Conservation (phyloP, 1,140 invertebrate genomes). For the Sinella curviseta region DNA sequence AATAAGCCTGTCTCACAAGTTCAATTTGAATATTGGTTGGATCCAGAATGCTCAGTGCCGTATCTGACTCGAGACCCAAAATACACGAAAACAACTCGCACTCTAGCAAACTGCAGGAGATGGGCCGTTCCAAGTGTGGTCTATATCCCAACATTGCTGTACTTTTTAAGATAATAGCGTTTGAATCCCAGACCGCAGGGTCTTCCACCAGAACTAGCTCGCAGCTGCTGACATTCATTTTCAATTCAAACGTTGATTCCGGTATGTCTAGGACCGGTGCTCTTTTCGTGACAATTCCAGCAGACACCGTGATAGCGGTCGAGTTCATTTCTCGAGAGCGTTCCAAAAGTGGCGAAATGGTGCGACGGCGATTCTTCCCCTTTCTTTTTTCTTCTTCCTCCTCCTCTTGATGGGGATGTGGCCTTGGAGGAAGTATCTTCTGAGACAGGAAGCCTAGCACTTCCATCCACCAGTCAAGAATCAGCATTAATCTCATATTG, state of each 20-base stretch:
- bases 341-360: constrained; percentile 29
- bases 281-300: constrained; percentile 57
- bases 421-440: constrained; percentile 35
- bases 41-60: constrained; percentile 93
- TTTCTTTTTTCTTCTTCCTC: neutral
- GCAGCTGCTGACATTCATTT: constrained; percentile 92
- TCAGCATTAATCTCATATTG: constrained; percentile 91
- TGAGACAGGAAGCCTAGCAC: constrained; percentile 75
- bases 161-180: constrained; percentile 91
- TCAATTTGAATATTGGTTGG: constrained; percentile 78
- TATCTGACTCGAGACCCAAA: constrained; percentile 87
- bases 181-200: constrained; percentile 80
- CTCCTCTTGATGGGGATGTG: neutral
- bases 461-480: constrained; percentile 90
- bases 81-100: constrained; percentile 93
- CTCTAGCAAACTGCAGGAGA: constrained; percentile 84
- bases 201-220: constrained; percentile 93
- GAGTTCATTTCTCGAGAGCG: constrained; percentile 29
- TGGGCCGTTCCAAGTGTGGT: constrained; percentile 70
- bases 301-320: constrained; percentile 52
- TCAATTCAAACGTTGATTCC: constrained; percentile 68
- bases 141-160: constrained; percentile 83
- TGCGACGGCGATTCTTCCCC: constrained; percentile 4
- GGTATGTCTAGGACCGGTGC: constrained; percentile 58
- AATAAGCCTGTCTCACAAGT: constrained; percentile 53